Conservation (phyloP, 1,140 invertebrate species). For the Ericerus pela region DNA sequence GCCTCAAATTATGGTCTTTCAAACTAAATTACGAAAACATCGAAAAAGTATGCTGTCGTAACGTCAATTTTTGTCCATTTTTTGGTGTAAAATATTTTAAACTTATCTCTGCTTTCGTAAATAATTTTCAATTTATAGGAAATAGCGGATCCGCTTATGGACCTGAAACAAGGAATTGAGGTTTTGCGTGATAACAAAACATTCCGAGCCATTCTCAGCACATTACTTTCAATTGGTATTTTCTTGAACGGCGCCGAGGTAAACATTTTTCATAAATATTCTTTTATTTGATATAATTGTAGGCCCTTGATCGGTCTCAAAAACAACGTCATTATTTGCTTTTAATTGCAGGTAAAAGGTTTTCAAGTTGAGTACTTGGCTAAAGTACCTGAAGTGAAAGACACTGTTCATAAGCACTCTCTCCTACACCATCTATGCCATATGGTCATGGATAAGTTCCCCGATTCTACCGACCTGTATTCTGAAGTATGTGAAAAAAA, state of each 20-base stretch:
- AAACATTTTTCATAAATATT: constrained; percentile 29
- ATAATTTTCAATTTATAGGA: constrained; percentile 44
- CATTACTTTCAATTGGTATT: constrained; percentile 86
- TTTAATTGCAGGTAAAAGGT: constrained; percentile 57
- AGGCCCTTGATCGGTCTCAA: neutral
- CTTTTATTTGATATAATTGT: neutral
- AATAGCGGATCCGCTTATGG: constrained; percentile 95
- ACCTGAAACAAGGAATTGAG: constrained; percentile 91
- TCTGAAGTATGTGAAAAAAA: constrained; percentile 88
- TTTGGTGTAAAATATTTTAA: neutral
- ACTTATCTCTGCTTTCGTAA: neutral
- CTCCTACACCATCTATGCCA: constrained; percentile 92
- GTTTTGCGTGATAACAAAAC: constrained; percentile 80
- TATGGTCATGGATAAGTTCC: constrained; percentile 92
- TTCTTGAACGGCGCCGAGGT: constrained; percentile 89
- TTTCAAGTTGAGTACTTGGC: constrained; percentile 96
- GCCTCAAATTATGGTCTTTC: constrained; percentile 95
- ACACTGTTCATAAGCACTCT: constrained; percentile 96
- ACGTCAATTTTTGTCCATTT: neutral
- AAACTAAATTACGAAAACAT: constrained; percentile 94
- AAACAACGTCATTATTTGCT: neutral
- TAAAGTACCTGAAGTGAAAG: constrained; percentile 98
- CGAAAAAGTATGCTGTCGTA: constrained; percentile 54
- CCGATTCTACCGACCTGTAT: constrained; percentile 88
- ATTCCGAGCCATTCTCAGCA: constrained; percentile 85